phyloP scores from a whole-genome alignment of 2,113 vertebrate genomes.

The Raja brachyura region DNA sequence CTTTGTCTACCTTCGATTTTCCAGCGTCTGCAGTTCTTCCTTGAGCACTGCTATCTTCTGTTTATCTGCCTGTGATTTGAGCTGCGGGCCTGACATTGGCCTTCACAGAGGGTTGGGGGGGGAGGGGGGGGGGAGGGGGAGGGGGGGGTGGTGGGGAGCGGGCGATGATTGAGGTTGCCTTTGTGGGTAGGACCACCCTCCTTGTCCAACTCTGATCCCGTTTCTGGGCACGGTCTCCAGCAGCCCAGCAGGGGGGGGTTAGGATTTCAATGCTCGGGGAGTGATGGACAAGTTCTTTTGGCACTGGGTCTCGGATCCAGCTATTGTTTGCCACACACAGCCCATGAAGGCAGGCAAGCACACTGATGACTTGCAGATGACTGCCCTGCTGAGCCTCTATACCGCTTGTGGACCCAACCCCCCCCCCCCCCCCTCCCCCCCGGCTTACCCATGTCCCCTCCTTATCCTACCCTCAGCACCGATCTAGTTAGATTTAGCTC shows the following conservation, averaged over 20 bases:
- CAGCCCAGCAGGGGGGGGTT: slow-evolving; percentile 16
- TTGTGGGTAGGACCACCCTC: background rate
- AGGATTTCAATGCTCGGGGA: slow-evolving; percentile 7
- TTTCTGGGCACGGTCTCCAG: slow-evolving; percentile 2
- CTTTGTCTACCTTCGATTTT: too few relatives aligned
- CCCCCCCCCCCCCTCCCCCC: background rate
- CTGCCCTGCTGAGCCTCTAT: slow-evolving; percentile 30
- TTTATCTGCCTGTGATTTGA: background rate
- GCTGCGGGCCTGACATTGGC: background rate
- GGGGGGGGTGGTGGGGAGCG: too few relatives aligned
- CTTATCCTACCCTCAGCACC: background rate
- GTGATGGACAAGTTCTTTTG: slow-evolving; percentile 36
- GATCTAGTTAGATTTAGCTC: too few relatives aligned
- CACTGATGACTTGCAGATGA: slow-evolving; percentile 30
- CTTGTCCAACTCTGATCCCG: background rate
- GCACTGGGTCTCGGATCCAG: background rate
- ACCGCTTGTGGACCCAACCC: background rate
- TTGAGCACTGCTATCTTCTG: background rate
- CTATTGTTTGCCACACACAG: slow-evolving; percentile 27
- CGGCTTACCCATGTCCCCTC: background rate
- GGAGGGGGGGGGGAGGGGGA: too few relatives aligned
- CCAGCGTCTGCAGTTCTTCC: too few relatives aligned
- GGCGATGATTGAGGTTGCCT: background rate
- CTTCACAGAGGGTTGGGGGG: background rate
- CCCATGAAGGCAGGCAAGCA: slow-evolving; percentile 29